phyloP scores from a whole-genome alignment of 2,888 invertebrate genomes.

The Schizotus pectinicornis region DNA sequence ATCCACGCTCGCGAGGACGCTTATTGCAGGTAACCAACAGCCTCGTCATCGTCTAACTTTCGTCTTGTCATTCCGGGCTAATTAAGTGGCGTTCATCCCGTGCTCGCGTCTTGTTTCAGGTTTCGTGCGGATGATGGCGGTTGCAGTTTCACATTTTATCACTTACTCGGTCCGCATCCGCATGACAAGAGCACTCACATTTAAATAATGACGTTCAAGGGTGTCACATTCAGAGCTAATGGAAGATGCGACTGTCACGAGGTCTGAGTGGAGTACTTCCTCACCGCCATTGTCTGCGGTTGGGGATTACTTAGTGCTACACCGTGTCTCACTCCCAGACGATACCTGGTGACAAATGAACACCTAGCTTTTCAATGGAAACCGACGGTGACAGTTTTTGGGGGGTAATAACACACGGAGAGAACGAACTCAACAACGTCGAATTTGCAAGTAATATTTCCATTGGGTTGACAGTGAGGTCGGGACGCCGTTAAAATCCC shows the following conservation, averaged over 20 bases:
- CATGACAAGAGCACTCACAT: conserved; percentile 39
- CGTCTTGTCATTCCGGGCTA: conserved; percentile 19
- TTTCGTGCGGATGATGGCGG: conserved; percentile 6
- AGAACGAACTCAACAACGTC: background rate
- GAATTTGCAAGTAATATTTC: too few species aligned
- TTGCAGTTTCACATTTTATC: conserved; percentile 18
- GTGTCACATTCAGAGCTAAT: conserved; percentile 51
- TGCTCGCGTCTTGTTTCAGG: background rate
- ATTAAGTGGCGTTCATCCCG: conserved; percentile 12
- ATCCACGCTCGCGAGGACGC: too few species aligned
- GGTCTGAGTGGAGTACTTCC: conserved; percentile 53
- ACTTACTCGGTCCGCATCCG: conserved; percentile 11
- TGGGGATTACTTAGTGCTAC: conserved; percentile 46
- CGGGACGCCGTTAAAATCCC: too few species aligned
- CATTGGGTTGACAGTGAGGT: too few species aligned
- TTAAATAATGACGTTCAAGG: conserved; percentile 54
- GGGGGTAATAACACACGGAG: background rate
- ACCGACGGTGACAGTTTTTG: background rate
- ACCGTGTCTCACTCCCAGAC: conserved; percentile 44
- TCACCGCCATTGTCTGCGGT: conserved; percentile 52
- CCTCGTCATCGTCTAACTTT: too few species aligned
- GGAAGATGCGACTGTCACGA: conserved; percentile 52
- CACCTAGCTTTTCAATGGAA: conserved; percentile 51
- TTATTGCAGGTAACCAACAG: too few species aligned
- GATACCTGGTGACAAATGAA: conserved; percentile 54